A percentile compares a stretch with the other conserved stretches of the same genome.
Evolutionary conservation across 2,888 invertebrate species (phyloP).

Genomic region (Trichogramma dendrolimi): DNA sequence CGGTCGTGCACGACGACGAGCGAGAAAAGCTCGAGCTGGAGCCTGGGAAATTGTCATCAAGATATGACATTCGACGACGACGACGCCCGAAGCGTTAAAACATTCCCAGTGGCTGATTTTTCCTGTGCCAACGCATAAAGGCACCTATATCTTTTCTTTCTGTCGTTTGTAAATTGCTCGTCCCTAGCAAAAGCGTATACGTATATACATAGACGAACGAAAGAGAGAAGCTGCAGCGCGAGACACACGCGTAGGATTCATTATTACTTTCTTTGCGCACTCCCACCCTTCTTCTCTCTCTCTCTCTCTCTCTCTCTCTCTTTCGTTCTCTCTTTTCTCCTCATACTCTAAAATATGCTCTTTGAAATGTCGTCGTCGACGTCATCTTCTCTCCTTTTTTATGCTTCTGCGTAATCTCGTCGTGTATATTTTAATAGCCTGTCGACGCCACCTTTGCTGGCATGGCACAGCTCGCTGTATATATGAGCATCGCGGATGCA

Average conservation of each 20-base stretch:
- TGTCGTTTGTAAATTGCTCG: neutral
- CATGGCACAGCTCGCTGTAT: no score
- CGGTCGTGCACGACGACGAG: conserved; percentile 6
- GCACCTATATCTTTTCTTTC: neutral
- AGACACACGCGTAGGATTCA: conserved; percentile 3
- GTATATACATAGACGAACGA: no score
- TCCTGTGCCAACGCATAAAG: conserved; percentile 23
- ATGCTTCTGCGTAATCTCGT: no score
- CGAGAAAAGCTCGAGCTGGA: conserved; percentile 28
- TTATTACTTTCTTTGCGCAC: no score
- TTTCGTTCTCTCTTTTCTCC: neutral
- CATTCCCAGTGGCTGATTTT: conserved; percentile 40
- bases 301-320: neutral
- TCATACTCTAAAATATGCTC: conserved; percentile 21
- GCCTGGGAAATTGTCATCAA: conserved; percentile 40
- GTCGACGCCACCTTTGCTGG: no score
- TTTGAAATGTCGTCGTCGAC: conserved; percentile 22
- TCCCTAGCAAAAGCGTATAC: no score
- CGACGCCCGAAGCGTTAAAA: conserved; percentile 38
- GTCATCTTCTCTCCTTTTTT: conserved; percentile 7
- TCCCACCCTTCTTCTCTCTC: neutral
- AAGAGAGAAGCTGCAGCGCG: neutral
- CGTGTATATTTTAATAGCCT: no score
- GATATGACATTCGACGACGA: conserved; percentile 24
- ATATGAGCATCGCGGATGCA: no score